Percentiles rank a stretch among this genome's conserved stretches.
These are phyloP conservation scores for Eciton burchellii DNA, from an alignment of 1,140 invertebrate species.

Conservation along the genomic window DNA sequence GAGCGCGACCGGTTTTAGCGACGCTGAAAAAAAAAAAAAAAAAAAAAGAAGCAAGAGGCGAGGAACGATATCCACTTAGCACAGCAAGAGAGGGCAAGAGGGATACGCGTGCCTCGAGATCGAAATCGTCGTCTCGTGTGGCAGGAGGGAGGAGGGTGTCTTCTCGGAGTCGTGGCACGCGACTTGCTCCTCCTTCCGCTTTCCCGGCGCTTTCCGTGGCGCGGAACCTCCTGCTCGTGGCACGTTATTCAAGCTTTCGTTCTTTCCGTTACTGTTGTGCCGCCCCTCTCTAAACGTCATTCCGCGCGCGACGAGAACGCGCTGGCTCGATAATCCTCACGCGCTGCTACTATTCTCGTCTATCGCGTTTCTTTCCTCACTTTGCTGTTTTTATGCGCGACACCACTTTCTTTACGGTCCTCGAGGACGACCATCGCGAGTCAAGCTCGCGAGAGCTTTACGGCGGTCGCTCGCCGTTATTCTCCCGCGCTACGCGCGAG, in stretches of 20 bases:
- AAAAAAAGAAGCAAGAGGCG: constrained; percentile 29
- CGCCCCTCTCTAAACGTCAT: neutral
- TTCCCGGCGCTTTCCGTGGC: neutral
- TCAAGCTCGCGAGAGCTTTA: constrained; percentile 52
- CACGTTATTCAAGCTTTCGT: constrained; percentile 44
- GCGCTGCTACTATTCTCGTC: neutral
- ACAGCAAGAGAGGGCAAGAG: constrained; percentile 63
- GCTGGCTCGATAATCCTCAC: neutral
- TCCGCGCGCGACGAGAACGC: neutral
- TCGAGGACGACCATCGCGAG: neutral
- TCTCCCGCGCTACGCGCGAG: constrained; percentile 32
- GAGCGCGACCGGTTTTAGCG: no score
- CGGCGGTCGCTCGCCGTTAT: constrained; percentile 49
- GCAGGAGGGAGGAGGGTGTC: constrained; percentile 38
- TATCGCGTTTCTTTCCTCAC: constrained; percentile 5
- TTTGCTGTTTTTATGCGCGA: constrained; percentile 14
- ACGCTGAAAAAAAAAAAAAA: neutral
- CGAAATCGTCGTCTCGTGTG: no score
- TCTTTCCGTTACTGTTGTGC: neutral
- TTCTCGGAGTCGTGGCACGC: constrained; percentile 57
- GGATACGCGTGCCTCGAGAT: constrained; percentile 52
- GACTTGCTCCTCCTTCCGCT: constrained; percentile 37
- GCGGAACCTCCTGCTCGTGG: neutral
- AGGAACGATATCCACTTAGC: constrained; percentile 60
- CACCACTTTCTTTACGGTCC: constrained; percentile 13